These are phyloP conservation scores for Folsomia candida DNA, from an alignment of 2,888 invertebrate species.

Conservation along the genomic window DNA sequence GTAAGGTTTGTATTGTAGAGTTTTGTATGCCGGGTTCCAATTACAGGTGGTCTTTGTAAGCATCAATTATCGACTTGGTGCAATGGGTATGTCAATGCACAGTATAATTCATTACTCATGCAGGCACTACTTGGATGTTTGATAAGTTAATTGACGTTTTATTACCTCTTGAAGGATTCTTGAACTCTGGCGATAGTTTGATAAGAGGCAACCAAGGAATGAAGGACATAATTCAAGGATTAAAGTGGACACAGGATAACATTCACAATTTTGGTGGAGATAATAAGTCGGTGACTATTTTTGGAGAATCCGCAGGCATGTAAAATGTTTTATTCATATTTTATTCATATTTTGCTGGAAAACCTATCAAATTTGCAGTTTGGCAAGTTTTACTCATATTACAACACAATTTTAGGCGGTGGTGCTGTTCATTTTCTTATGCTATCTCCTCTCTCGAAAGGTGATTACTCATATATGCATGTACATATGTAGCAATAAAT, in stretches of 20 bases:
- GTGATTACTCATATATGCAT: conserved; percentile 15
- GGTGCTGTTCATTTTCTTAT: conserved; percentile 41
- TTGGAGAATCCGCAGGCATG: conserved; percentile 35
- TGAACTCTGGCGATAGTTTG: conserved; percentile 33
- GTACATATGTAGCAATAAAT: too few relatives aligned
- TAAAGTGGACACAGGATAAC: conserved; percentile 31
- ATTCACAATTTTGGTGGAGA: conserved; percentile 31
- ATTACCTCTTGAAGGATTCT: conserved; percentile 30
- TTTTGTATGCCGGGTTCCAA: not conserved
- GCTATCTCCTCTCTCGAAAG: conserved; percentile 35
- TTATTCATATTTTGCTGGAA: not conserved
- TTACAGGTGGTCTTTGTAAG: conserved; percentile 25
- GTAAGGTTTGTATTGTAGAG: not conserved
- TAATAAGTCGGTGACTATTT: conserved; percentile 29
- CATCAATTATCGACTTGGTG: conserved; percentile 36
- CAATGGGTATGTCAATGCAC: conserved; percentile 22
- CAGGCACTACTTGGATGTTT: too few relatives aligned
- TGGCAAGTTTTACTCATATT: conserved; percentile 1
- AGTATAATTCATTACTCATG: too few relatives aligned
- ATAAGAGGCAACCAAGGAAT: conserved; percentile 38
- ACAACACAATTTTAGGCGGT: conserved; percentile 11
- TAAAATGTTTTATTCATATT: too few relatives aligned
- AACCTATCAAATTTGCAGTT: not conserved
- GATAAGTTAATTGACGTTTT: too few relatives aligned
- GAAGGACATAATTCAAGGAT: conserved; percentile 33